Evolutionary conservation across 2,888 invertebrate species (phyloP).

Genomic region (Lasioglossum pauxillum): DNA sequence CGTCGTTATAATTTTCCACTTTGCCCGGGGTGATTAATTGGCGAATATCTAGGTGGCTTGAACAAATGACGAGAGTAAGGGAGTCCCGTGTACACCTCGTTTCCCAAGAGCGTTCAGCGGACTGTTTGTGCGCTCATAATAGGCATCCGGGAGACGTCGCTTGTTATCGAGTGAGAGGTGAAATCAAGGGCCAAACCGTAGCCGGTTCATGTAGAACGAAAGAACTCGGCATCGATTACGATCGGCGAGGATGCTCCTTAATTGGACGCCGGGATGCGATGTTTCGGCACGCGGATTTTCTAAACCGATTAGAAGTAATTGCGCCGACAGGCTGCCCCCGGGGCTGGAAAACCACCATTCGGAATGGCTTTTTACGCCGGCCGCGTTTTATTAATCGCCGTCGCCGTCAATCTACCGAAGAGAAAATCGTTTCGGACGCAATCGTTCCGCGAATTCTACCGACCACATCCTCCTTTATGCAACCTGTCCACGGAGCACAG

Average conservation of each 20-base stretch:
- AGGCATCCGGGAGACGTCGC: conserved; percentile 18
- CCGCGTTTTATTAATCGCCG: conserved; percentile 53
- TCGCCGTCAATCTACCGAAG: conserved; percentile 15
- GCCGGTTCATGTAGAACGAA: conserved; percentile 22
- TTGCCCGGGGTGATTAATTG: neutral
- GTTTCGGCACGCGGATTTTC: conserved; percentile 63
- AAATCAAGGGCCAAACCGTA: conserved; percentile 52
- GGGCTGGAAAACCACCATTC: conserved; percentile 59
- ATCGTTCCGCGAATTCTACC: conserved; percentile 24
- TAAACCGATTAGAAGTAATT: conserved; percentile 69
- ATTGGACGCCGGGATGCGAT: conserved; percentile 55
- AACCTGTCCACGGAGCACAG: neutral
- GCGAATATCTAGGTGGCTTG: conserved; percentile 3
- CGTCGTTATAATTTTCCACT: neutral
- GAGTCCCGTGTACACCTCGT: neutral
- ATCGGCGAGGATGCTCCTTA: conserved; percentile 40
- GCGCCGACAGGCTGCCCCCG: conserved; percentile 36
- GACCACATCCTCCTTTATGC: neutral
- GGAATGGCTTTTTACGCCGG: conserved; percentile 35
- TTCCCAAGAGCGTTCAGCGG: neutral
- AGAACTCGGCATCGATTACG: conserved; percentile 52
- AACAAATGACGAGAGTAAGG: neutral
- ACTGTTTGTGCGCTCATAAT: conserved; percentile 9
- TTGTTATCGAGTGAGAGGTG: conserved; percentile 40
- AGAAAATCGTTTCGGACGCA: conserved; percentile 47